Evolutionary conservation across 2,888 invertebrate species (phyloP).

Genomic region (Aplocera efformata): DNA sequence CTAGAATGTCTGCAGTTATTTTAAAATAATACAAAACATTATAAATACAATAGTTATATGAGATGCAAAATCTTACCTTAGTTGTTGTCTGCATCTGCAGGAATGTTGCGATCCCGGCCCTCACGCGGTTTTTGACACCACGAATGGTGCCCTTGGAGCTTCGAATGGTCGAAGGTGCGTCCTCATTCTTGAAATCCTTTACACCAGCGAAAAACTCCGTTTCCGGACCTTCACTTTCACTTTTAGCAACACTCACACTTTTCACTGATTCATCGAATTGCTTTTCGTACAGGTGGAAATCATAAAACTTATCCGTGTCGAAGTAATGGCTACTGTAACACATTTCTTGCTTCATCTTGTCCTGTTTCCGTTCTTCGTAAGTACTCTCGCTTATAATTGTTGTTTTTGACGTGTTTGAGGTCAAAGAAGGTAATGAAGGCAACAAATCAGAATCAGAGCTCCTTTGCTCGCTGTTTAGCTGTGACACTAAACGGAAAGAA

Average conservation of each 20-base stretch:
- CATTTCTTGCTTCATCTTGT: constrained; percentile 67
- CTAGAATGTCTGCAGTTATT: constrained; percentile 7
- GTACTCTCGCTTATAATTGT: constrained; percentile 83
- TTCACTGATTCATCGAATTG: constrained; percentile 72
- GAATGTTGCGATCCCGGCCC: constrained; percentile 97
- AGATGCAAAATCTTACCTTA: constrained; percentile 81
- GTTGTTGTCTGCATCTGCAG: constrained; percentile 89
- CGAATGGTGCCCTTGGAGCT: constrained; percentile 96
- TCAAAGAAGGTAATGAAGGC: constrained; percentile 29
- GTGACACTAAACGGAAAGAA: constrained; percentile 77
- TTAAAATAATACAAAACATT: not conserved
- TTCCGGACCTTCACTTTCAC: constrained; percentile 68
- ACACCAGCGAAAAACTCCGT: constrained; percentile 90
- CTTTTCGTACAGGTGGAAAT: constrained; percentile 90
- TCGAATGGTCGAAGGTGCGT: constrained; percentile 88
- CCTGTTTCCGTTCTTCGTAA: constrained; percentile 83
- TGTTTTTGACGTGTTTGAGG: constrained; percentile 50
- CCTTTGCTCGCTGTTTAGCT: constrained; percentile 65
- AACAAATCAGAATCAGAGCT: constrained; percentile 50
- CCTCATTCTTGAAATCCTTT: constrained; percentile 84
- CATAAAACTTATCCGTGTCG: constrained; percentile 89
- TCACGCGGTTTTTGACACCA: constrained; percentile 95
- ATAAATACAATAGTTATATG: too few relatives aligned
- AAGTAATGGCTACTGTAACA: constrained; percentile 80
- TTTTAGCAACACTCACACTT: constrained; percentile 70